Conservation (phyloP, 2,797 vertebrate species). For the Sphaeramia orbicularis region DNA sequence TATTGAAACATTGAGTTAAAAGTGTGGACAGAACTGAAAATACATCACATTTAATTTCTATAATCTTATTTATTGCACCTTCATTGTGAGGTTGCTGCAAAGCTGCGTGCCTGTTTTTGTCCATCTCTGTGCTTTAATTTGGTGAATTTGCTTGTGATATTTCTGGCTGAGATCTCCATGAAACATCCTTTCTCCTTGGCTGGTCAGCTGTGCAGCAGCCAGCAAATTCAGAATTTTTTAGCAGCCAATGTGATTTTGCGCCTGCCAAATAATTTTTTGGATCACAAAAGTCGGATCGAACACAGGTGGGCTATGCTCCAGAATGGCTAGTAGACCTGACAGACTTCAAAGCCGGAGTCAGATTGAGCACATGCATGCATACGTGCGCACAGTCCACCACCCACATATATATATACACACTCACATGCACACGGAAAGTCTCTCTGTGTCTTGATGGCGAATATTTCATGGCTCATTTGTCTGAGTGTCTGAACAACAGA, state of each 20-base stretch:
- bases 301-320: conserved; percentile 62
- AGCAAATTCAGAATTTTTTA: conserved; percentile 42
- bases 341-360: conserved; percentile 56
- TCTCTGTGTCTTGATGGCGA: conserved; percentile 63
- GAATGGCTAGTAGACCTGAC: conserved; percentile 45
- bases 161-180: conserved; percentile 26
- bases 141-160: conserved; percentile 24
- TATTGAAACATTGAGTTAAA: too few species aligned
- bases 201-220: conserved; percentile 46
- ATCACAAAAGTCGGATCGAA: conserved; percentile 48
- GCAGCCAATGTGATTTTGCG: conserved; percentile 51
- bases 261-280: conserved; percentile 59
- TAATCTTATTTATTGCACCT: neutral
- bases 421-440: conserved; percentile 30
- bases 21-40: neutral
- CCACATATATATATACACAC: conserved; percentile 26
- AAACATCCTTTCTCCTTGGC: conserved; percentile 51
- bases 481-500: conserved; percentile 74
- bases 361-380: conserved; percentile 18
- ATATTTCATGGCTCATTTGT: conserved; percentile 79
- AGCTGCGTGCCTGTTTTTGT: neutral
- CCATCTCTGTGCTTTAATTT: conserved; percentile 10
- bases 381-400: conserved; percentile 11
- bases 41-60: neutral
- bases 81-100: neutral